phyloP scores from a whole-genome alignment of 2,888 invertebrate genomes.

The Pegoplata infirma region DNA sequence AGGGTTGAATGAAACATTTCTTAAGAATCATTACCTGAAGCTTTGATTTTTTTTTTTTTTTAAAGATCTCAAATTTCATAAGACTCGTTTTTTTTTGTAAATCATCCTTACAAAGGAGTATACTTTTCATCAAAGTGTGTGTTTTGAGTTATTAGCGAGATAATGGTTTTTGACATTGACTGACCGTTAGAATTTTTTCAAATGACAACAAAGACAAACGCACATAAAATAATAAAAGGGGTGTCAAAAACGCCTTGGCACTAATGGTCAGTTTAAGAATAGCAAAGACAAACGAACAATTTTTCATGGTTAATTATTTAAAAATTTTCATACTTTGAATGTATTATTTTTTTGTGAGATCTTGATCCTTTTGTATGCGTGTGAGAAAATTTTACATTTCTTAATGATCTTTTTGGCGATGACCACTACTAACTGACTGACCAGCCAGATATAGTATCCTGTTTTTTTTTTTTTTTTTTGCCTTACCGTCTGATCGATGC shows the following conservation, averaged over 20 bases:
- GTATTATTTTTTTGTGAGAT: slow-evolving; percentile 23
- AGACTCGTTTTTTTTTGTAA: slow-evolving; percentile 40
- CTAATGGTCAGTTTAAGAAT: slow-evolving; percentile 71
- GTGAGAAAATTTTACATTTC: slow-evolving; percentile 71
- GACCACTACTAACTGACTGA: slow-evolving; percentile 20
- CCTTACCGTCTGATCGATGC: slow-evolving; percentile 41
- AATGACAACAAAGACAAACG: slow-evolving; percentile 34
- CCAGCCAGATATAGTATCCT: slow-evolving; percentile 61
- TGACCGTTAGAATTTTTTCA: slow-evolving; percentile 64
- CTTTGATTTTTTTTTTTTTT: slow-evolving; percentile 46
- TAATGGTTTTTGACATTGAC: slow-evolving; percentile 72
- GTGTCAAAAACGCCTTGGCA: slow-evolving; percentile 63
- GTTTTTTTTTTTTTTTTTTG: slow-evolving; percentile 68
- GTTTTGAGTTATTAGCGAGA: slow-evolving; percentile 76
- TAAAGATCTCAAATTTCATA: slow-evolving; percentile 63
- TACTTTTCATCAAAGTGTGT: slow-evolving; percentile 70
- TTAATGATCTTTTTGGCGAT: slow-evolving; percentile 63
- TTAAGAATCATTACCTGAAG: slow-evolving; percentile 66
- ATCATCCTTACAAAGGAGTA: not conserved
- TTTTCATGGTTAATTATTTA: slow-evolving; percentile 76
- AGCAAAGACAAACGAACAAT: slow-evolving; percentile 64
- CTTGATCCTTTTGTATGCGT: slow-evolving; percentile 55
- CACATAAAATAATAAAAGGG: slow-evolving; percentile 54
- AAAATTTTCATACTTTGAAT: slow-evolving; percentile 48
- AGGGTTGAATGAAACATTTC: slow-evolving; percentile 67